These are phyloP conservation scores for Gobius niger DNA, from an alignment of 2,113 vertebrate genomes.

Conservation along the genomic window DNA sequence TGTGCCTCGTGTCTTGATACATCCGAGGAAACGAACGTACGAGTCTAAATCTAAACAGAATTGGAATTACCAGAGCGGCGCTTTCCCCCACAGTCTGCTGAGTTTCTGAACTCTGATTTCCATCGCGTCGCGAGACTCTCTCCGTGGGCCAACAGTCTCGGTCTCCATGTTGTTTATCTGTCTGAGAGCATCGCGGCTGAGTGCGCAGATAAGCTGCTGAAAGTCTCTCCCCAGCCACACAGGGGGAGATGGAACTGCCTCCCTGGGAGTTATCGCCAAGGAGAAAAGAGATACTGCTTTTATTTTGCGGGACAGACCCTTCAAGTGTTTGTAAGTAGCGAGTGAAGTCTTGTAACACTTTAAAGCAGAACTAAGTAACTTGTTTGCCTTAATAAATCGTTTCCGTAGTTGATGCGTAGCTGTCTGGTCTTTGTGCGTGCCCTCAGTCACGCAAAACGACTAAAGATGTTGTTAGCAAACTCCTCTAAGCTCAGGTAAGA, in stretches of 20 bases:
- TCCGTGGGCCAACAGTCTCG: neutral
- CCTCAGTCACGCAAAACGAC: too few species aligned
- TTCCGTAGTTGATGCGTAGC: too few species aligned
- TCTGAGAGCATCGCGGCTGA: neutral
- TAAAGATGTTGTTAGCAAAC: too few species aligned
- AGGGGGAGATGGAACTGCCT: neutral
- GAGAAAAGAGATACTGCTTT: too few species aligned
- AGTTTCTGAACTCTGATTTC: neutral
- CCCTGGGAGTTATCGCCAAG: neutral
- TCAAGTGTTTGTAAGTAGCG: too few species aligned
- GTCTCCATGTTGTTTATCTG: neutral
- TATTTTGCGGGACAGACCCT: too few species aligned
- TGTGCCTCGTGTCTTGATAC: neutral
- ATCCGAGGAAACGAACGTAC: neutral
- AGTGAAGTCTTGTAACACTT: too few species aligned
- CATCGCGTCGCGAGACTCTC: neutral
- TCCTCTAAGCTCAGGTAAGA: too few species aligned
- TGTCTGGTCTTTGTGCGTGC: too few species aligned
- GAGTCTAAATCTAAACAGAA: neutral
- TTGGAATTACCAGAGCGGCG: neutral
- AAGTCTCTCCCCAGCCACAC: neutral
- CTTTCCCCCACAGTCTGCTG: neutral
- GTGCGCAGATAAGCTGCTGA: neutral
- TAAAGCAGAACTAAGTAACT: too few species aligned
- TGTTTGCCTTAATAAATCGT: too few species aligned